A percentile compares a stretch with the other conserved stretches of the same genome.
Evolutionary conservation across 2,113 vertebrate species (phyloP).

Genomic region (Passerina amoena): DNA sequence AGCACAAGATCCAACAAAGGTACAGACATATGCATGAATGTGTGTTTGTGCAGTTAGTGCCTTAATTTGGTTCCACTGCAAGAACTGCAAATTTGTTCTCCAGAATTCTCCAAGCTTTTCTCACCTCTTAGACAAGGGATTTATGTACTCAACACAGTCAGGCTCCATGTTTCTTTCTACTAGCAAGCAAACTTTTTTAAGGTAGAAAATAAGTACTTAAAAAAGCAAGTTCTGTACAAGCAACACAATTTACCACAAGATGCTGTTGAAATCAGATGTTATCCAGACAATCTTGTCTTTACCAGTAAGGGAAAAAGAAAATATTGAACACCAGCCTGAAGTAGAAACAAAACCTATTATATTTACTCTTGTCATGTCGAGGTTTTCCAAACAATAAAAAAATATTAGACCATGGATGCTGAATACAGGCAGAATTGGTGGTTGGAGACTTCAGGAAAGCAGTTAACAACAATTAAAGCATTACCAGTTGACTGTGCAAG

Average conservation of each 20-base stretch:
- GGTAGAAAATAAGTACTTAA: background rate
- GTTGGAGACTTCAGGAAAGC: background rate
- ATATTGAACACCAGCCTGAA: background rate
- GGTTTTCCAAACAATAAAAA: background rate
- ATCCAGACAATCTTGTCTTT: background rate
- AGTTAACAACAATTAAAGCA: background rate
- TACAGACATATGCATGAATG: fast-evolving
- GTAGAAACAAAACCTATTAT: background rate
- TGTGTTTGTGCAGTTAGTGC: background rate
- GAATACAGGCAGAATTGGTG: background rate
- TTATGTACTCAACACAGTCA: background rate
- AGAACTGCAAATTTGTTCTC: background rate
- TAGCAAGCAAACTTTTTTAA: background rate
- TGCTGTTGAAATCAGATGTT: background rate
- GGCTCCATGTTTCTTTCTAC: background rate
- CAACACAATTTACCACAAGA: background rate
- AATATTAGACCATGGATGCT: background rate
- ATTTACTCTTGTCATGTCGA: background rate
- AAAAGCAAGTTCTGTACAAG: background rate
- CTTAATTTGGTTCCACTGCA: background rate
- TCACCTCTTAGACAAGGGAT: background rate
- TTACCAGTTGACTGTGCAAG: background rate
- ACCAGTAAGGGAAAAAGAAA: background rate
- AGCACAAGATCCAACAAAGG: background rate
- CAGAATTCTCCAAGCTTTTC: background rate